Base-by-base conservation (phyloP, 1,140 invertebrate genomes). In the Eriocheir sinensis region DNA sequence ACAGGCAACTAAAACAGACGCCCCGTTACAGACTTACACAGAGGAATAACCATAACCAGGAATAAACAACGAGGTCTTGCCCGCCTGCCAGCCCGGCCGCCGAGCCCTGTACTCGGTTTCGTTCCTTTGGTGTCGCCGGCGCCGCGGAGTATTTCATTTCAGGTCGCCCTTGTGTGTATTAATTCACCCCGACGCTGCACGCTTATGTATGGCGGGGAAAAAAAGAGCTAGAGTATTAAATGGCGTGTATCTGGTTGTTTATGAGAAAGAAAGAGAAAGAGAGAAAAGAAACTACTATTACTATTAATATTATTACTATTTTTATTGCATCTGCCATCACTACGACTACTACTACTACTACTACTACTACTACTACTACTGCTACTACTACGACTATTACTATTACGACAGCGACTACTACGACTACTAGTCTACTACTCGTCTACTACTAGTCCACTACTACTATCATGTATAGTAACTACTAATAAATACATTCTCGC, bases 351-450 rank as follows among this genome's bases (percentile, higher is more conserved):
- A 60, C 53, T 60, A 60, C 53, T 60, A 60, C 53, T 60, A 60
- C 53, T 60, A 60, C 53, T 60, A 60, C 53, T 60, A 60, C 53
- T 60, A 60, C 53, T 60, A 60, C 53, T 60, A 60, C 53, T 60
- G 27, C 53, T 60, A 60, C 53, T 60, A 60, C 53, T 60, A 60
- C 53, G 4, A 48, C 15, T 48, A 48, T 15, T 48, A 8, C 44
- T 48, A 27, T 27, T 9, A 9, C 4, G 9, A 60, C 53, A 3
- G 9, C 4, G 2, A 60, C 53, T 9, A 60, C 4, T 21, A 60
- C 53, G 27, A 9, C 4, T 21, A 60, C 27, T 27, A 60, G 4
- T 6, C 44, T n/a, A n/a, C n/a, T n/a, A n/a, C n/a, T n/a, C 44
- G 15, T 4, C 15, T 15, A 48, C 15, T 48, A n/a, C n/a, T 15